Conservation (phyloP, 2,888 invertebrate genomes). For the Papilio elwesi region DNA sequence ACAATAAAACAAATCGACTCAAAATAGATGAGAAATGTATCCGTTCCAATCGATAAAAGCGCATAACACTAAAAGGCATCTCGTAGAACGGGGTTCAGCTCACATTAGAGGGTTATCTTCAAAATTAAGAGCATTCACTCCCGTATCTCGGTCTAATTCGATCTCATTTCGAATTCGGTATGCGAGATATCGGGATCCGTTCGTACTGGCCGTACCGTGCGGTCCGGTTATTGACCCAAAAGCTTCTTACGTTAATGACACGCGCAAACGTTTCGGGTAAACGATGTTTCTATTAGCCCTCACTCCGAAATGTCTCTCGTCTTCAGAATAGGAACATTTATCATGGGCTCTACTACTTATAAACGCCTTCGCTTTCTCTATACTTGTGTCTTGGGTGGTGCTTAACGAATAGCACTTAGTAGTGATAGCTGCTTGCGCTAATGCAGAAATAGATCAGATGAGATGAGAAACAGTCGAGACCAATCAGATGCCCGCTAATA, state of each 20-base stretch:
- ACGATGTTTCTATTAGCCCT: conserved; percentile 67
- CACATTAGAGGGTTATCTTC: conserved; percentile 77
- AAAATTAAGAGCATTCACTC: conserved; percentile 72
- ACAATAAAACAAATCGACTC: conserved; percentile 25
- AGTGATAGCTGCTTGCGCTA: background rate
- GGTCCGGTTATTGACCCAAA: conserved; percentile 75
- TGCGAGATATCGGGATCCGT: conserved; percentile 57
- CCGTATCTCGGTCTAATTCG: conserved; percentile 72
- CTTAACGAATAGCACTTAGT: background rate
- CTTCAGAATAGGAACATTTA: conserved; percentile 31
- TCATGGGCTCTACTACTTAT: conserved; percentile 30
- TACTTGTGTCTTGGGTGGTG: background rate
- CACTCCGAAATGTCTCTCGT: conserved; percentile 46
- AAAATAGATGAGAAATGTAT: conserved; percentile 33
- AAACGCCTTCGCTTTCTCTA: conserved; percentile 17
- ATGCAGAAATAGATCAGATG: background rate
- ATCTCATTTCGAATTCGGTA: conserved; percentile 69
- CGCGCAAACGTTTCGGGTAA: conserved; percentile 68
- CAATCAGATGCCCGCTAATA: too few species aligned
- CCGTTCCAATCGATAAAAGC: conserved; percentile 49
- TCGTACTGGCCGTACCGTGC: conserved; percentile 49
- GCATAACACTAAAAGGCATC: conserved; percentile 56
- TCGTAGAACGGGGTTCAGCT: conserved; percentile 62
- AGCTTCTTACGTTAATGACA: conserved; percentile 70
- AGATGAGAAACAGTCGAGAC: background rate